Evolutionary conservation across 2,888 invertebrate species (phyloP).

Genomic region (Ephialtes manifestator): DNA sequence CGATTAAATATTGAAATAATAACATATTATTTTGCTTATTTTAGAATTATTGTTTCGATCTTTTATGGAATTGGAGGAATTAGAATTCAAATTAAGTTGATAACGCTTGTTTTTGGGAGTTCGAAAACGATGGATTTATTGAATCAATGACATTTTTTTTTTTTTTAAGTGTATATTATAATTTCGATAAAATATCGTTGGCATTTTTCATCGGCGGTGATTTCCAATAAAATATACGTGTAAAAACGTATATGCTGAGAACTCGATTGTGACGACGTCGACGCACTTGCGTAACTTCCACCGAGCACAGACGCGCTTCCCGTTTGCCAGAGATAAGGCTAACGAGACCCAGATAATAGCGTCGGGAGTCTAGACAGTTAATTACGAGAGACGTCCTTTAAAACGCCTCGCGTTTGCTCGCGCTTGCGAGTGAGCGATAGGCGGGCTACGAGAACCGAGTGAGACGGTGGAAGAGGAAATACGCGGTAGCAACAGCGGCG

Average conservation of each 20-base stretch:
- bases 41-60: too few relatives aligned
- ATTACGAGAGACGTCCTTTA: constrained; percentile 82
- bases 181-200: too few relatives aligned
- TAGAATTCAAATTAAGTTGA: too few relatives aligned
- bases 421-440: constrained; percentile 41
- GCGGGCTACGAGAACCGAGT: constrained; percentile 7
- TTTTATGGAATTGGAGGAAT: too few relatives aligned
- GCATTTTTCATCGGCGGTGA: too few relatives aligned
- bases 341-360: constrained; percentile 84
- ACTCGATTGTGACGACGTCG: constrained; percentile 42
- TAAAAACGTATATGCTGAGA: background rate
- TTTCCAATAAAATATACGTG: background rate
- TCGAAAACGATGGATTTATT: too few relatives aligned
- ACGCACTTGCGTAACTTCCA: constrained; percentile 72
- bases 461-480: constrained; percentile 16
- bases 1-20: too few relatives aligned
- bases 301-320: constrained; percentile 75
- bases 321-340: constrained; percentile 84
- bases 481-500: background rate
- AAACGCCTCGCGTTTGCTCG: constrained; percentile 68
- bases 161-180: too few relatives aligned
- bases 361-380: constrained; percentile 84
- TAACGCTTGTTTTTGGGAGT: too few relatives aligned
- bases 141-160: too few relatives aligned
- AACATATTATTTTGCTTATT: too few relatives aligned